Base-by-base conservation (phyloP, 2,113 vertebrate genomes). In the Gasterosteus aculeatus region DNA sequence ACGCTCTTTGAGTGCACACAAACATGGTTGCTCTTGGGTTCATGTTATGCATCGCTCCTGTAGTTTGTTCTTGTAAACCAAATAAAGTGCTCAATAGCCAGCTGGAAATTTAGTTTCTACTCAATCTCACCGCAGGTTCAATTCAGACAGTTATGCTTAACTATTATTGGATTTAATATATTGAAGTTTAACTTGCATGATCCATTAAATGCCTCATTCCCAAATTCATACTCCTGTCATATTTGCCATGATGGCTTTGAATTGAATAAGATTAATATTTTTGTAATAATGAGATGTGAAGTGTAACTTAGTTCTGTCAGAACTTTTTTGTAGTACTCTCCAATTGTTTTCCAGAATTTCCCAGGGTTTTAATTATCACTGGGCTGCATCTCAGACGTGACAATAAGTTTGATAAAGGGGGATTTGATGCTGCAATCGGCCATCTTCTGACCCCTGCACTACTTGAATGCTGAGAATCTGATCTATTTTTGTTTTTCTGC, bases 201-300 rank as follows among this genome's bases (percentile, higher is more conserved):
- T 73, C 8, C 39, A 63, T 67, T 74, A 77, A 75, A 73, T 47
- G 14, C n/a, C 31, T 63, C 35, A 41, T 47, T 59, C 49, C 75
- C 44, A 77, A 18, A 64, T 72, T 77, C 73, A 19, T 83, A 62
- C 49, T 62, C 35, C 47, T 35, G 62, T 83, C 70, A 68, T 44
- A 51, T 75, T 80, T 12, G 35, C 22, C 26, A 11, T 72, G 39
- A 57, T 76, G 35, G 58, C 54, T 85, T 79, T 77, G 63, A 81
- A 78, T 80, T 90, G 31, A 87, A 78, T 54, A 74, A 87, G 85
- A 90, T 80, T 38, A 89, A 93, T 91, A 92, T 92, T 93, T 93
- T 93, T 92, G 84, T 93, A 93, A 80, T 58, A 59, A 66, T 1
- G 57, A 83, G 68, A 72, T 81, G 83, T 88, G 83, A 81, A 47